Percentiles rank a stretch among this genome's conserved stretches.
Evolutionary conservation across 2,113 vertebrate species (phyloP).

Genomic region (Corythornis madagascariensis): DNA sequence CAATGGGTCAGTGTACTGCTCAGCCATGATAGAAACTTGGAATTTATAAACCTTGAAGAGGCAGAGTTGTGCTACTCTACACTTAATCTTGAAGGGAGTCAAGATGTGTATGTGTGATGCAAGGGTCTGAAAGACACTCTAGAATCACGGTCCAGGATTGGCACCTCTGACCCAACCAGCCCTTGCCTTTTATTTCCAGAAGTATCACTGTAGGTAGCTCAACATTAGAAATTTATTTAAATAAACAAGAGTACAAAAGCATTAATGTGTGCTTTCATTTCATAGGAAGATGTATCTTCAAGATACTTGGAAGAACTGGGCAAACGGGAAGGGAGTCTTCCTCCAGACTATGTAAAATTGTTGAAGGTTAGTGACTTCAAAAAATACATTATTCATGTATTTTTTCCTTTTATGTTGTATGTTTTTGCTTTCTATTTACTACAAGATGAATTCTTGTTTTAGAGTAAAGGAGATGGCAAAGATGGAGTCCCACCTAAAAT

Average conservation of each 20-base stretch:
- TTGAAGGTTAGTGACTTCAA: constrained; percentile 68
- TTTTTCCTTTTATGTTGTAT: not conserved
- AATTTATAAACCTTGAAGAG: not conserved
- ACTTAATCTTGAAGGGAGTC: rapidly evolving
- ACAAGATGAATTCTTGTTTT: constrained; percentile 51
- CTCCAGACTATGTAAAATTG: constrained; percentile 77
- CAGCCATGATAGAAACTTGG: not conserved
- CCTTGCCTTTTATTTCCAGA: not conserved
- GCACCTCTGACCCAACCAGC: not conserved
- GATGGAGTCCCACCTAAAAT: constrained; percentile 8
- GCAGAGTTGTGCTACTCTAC: not conserved
- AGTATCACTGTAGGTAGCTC: not conserved
- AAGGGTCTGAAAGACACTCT: not conserved
- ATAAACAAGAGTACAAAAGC: not conserved
- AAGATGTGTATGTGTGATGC: rapidly evolving
- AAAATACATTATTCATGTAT: not conserved
- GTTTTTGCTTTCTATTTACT: not conserved
- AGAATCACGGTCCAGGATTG: rapidly evolving
- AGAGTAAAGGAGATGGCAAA: constrained; percentile 70
- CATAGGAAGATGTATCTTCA: constrained; percentile 73
- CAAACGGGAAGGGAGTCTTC: constrained; percentile 75
- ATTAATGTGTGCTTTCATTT: not conserved
- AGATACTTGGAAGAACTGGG: constrained; percentile 76
- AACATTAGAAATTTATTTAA: not conserved
- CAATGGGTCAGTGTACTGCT: not conserved